These are phyloP conservation scores for Alentia gelatinosa DNA, from an alignment of 2,888 invertebrate genomes.

Conservation along the genomic window DNA sequence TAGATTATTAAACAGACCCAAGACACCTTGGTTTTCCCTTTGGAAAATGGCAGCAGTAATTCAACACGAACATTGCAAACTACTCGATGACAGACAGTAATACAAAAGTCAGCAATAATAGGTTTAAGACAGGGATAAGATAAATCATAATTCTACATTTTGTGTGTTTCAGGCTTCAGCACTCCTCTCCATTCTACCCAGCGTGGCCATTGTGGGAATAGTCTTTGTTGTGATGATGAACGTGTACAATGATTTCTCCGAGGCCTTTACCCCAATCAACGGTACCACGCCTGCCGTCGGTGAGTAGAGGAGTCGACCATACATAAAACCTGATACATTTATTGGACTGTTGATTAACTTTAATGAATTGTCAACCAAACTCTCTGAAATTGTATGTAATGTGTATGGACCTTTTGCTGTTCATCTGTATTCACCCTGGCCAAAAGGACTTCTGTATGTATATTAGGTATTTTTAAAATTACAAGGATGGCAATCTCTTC, in stretches of 20 bases:
- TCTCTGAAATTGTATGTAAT: neutral
- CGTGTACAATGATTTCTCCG: neutral
- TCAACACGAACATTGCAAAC: too few species aligned
- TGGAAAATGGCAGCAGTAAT: too few species aligned
- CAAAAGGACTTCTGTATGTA: neutral
- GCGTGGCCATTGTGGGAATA: neutral
- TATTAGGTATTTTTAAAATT: neutral
- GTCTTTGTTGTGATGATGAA: slow-evolving; percentile 6
- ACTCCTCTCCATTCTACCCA: neutral
- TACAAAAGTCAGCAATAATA: too few species aligned
- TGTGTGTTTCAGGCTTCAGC: neutral
- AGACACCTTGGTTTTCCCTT: too few species aligned
- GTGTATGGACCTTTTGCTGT: neutral
- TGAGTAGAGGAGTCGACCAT: neutral
- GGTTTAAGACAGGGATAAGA: too few species aligned
- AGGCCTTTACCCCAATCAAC: neutral
- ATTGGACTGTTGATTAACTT: neutral
- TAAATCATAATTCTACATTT: neutral
- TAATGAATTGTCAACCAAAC: neutral
- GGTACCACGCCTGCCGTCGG: neutral
- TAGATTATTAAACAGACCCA: too few species aligned
- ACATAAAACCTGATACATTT: neutral
- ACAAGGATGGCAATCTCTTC: too few species aligned
- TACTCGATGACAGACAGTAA: too few species aligned
- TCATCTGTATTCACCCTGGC: neutral